Conservation (phyloP, 2,113 vertebrate species). For the Hystrix brachyura region DNA sequence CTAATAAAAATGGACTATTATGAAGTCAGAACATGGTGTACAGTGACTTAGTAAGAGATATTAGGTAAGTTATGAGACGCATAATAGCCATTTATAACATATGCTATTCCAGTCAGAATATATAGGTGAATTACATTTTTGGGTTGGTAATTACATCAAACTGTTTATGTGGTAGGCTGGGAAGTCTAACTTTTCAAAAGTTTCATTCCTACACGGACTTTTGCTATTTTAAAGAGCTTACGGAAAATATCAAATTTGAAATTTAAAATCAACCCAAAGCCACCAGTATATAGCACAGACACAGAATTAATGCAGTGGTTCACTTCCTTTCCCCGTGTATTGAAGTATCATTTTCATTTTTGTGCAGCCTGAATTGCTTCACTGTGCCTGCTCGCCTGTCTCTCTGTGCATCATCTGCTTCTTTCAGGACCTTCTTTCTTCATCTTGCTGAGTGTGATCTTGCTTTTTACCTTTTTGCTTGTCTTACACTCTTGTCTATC, state of each 20-base stretch:
- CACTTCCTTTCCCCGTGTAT: neutral
- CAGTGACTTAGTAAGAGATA: conserved; percentile 56
- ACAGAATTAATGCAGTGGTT: neutral
- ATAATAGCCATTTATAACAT: neutral
- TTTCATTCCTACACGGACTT: neutral
- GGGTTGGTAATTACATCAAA: neutral
- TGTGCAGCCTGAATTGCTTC: neutral
- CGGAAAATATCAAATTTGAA: conserved; percentile 20
- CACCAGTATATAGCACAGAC: neutral
- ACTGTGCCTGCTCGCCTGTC: neutral
- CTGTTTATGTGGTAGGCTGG: neutral
- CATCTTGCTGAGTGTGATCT: neutral
- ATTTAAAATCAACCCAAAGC: neutral
- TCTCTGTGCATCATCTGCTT: neutral
- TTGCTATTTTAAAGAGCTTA: conserved; percentile 35
- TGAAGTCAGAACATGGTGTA: conserved; percentile 78
- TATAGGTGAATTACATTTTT: neutral
- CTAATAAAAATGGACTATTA: conserved; percentile 80
- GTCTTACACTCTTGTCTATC: neutral
- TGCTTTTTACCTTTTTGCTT: neutral
- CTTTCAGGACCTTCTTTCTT: neutral
- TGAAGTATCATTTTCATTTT: neutral
- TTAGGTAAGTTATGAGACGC: conserved; percentile 3
- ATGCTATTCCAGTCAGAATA: neutral
- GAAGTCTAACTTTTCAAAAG: neutral